A percentile compares a stretch with the other conserved stretches of the same genome.
Evolutionary conservation across 2,113 vertebrate species (phyloP).

Genomic region (Melanocharis versteri): DNA sequence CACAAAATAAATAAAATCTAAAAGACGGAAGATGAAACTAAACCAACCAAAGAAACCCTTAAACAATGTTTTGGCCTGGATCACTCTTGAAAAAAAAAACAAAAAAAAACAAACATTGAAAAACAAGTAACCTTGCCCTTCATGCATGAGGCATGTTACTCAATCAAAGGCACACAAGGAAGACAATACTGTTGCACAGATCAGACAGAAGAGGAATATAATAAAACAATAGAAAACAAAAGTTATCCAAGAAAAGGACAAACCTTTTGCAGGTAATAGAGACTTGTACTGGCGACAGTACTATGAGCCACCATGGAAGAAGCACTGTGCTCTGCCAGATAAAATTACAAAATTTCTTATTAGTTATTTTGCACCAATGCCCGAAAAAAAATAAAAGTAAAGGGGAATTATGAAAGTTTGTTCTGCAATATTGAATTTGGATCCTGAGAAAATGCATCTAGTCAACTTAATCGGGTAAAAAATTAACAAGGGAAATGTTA

Average conservation of each 20-base stretch:
- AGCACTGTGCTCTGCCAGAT: background rate
- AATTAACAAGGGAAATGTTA: background rate
- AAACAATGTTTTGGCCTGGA: background rate
- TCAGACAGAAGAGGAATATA: background rate
- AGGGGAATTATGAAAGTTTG: background rate
- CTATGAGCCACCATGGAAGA: background rate
- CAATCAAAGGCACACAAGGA: background rate
- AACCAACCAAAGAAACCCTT: background rate
- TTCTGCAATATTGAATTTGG: background rate
- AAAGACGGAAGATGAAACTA: background rate
- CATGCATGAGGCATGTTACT: background rate
- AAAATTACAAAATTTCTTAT: background rate
- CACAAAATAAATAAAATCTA: background rate
- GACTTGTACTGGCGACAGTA: background rate
- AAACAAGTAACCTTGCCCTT: background rate
- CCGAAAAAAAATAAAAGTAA: background rate
- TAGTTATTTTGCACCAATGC: background rate
- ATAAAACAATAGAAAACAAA: background rate
- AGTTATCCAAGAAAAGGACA: background rate
- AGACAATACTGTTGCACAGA: background rate
- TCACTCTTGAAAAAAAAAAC: background rate
- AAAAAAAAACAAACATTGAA: accelerated
- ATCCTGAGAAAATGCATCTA: background rate
- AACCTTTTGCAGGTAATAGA: background rate
- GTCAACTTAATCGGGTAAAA: background rate